Conservation (phyloP, 2,113 vertebrate species). For the Pithys albifrons region DNA sequence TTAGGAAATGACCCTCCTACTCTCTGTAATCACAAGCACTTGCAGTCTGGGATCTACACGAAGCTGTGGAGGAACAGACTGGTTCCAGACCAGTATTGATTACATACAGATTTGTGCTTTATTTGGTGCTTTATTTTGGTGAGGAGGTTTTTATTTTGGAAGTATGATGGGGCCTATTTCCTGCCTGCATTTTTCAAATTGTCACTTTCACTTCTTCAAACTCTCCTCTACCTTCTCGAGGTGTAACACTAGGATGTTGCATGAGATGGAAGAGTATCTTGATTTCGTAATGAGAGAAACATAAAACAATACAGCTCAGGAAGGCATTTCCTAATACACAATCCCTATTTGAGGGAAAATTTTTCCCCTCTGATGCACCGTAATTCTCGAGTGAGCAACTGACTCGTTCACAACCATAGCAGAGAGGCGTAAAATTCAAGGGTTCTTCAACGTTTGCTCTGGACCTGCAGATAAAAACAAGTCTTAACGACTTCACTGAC, state of each 20-base stretch:
- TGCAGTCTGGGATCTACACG: background rate
- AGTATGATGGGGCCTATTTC: background rate
- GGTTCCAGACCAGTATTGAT: constrained; percentile 47
- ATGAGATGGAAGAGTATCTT: background rate
- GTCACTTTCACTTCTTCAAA: background rate
- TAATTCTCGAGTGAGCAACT: background rate
- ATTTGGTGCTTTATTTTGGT: background rate
- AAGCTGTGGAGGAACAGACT: background rate
- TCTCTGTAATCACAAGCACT: constrained; percentile 42
- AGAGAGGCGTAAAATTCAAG: background rate
- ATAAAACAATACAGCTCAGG: background rate
- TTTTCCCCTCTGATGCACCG: background rate
- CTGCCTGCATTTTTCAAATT: background rate
- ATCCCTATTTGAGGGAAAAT: background rate
- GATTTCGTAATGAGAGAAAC: background rate
- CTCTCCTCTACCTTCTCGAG: background rate
- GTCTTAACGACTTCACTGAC: background rate
- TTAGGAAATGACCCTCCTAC: constrained; percentile 61
- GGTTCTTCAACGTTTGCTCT: background rate
- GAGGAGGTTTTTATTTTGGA: background rate
- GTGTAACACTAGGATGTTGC: background rate
- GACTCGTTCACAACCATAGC: background rate
- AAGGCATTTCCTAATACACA: background rate
- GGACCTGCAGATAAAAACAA: background rate
- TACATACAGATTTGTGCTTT: background rate